Conservation (phyloP, 2,113 vertebrate genomes). For the Tenrec ecaudatus region DNA sequence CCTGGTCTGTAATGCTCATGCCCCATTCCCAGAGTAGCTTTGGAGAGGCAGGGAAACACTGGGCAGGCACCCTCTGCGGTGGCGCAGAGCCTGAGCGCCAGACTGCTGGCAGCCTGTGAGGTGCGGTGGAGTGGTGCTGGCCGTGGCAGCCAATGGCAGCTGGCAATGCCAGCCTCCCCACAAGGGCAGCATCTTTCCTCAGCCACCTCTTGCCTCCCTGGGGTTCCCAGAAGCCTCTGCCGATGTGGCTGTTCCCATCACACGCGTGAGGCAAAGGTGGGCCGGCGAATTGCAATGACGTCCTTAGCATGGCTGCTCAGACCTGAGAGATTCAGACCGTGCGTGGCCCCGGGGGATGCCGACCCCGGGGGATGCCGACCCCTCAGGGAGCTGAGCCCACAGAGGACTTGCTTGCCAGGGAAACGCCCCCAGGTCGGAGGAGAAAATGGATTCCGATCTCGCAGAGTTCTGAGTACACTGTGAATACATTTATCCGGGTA, state of each 20-base stretch:
- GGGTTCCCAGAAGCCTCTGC: not conserved
- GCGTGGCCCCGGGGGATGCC: not conserved
- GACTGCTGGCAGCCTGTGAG: not conserved
- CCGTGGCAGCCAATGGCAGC: not conserved
- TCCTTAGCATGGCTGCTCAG: not conserved
- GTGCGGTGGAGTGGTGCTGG: too few relatives aligned
- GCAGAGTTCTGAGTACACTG: not conserved
- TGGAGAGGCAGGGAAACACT: not conserved
- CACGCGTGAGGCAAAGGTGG: not conserved
- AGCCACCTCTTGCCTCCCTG: not conserved
- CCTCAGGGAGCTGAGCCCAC: not conserved
- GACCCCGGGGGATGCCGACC: not conserved
- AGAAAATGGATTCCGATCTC: not conserved
- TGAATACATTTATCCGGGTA: not conserved
- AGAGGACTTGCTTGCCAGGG: rapidly evolving
- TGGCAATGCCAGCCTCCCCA: not conserved
- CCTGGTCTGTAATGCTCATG: not conserved
- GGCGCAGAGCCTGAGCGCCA: not conserved
- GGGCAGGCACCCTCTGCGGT: not conserved
- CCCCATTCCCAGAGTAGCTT: not conserved
- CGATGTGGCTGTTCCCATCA: not conserved
- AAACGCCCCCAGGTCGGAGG: too few relatives aligned
- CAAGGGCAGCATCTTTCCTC: not conserved
- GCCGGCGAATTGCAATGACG: not conserved
- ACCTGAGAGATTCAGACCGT: not conserved